phyloP scores from a whole-genome alignment of 1,140 invertebrate species.

The Philopotamus ludificatus region DNA sequence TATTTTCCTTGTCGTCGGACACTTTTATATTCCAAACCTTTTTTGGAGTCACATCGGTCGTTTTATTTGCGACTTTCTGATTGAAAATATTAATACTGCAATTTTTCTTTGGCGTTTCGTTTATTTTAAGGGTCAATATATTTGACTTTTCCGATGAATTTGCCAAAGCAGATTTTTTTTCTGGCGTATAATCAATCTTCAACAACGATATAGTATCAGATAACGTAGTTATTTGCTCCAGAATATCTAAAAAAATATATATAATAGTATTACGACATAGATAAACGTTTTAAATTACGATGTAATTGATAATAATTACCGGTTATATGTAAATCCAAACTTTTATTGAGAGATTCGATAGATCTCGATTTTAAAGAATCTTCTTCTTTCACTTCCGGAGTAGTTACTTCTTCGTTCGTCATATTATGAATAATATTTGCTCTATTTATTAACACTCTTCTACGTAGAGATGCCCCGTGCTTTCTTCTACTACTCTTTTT shows the following conservation, averaged over 20 bases:
- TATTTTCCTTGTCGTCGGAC: constrained; percentile 26
- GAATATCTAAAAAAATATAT: constrained; percentile 46
- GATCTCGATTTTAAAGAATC: constrained; percentile 1
- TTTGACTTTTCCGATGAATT: neutral
- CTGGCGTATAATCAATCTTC: constrained; percentile 22
- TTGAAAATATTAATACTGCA: too few species aligned
- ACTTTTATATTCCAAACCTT: constrained; percentile 47
- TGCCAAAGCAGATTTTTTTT: constrained; percentile 14
- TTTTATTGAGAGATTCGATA: constrained; percentile 44
- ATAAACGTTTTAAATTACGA: constrained; percentile 15
- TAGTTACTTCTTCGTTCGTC: constrained; percentile 37
- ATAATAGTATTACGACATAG: constrained; percentile 1
- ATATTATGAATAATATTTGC: constrained; percentile 28
- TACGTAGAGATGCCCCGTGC: constrained; percentile 24
- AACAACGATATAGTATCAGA: constrained; percentile 42
- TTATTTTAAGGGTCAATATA: too few species aligned
- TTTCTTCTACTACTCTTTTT: too few species aligned
- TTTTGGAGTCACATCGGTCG: constrained; percentile 44
- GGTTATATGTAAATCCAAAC: constrained; percentile 51
- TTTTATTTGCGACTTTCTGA: constrained; percentile 46
- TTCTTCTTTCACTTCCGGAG: neutral
- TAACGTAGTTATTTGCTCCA: constrained; percentile 51
- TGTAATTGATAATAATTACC: constrained; percentile 44
- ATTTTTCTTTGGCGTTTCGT: too few species aligned
- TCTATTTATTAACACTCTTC: constrained; percentile 27